Base-by-base conservation (phyloP, 2,797 vertebrate genomes). In the Martes flavigula region DNA sequence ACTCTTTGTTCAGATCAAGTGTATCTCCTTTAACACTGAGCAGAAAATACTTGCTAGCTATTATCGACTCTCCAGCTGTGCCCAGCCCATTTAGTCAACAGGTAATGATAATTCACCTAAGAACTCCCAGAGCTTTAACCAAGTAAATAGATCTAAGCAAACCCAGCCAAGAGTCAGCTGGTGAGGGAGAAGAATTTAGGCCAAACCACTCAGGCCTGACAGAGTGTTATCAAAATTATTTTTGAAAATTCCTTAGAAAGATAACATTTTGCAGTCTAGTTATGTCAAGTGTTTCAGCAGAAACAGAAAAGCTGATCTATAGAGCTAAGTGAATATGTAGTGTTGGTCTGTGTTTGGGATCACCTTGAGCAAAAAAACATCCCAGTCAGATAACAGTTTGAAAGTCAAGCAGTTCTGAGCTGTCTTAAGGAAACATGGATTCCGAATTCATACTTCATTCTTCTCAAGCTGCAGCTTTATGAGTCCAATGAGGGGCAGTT, bases 241-340 rank as follows among this genome's bases (percentile, higher is more conserved):
- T 40, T 90, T 62, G 58, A 93, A 79, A 91, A 87, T 89, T 91
- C 51, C 68, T 87, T 95, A 89, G 86, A 79, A 94, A 97, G 64
- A 92, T 7, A 66, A 20, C 46, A 51, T 58, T 93, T 93, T 90
- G 40, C 38, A 88, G 60, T 75, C 23, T 3, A 68, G 17, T 97
- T 94, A 46, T n/a, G 92, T 87, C 14, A 73, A 91, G 62, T 62
- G 35, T 66, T 95, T 94, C 48, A 43, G 56, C 15, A 79, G 77
- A 72, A 81, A 72, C 56, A 87, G n/a, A 56, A 90, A 94, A 92
- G 30, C 68, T 92, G 46, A 78, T 90, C 56, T 85, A 95, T 48
- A 54, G 77, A 96, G 78, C 27, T 87, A 72, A 60, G 40, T 48
- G 32, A 95, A 68, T 83, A 83, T 60, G 30, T 48, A 54, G 72